Base-by-base conservation (phyloP, 2,888 invertebrate species). In the Hemicrepidius hirtus region DNA sequence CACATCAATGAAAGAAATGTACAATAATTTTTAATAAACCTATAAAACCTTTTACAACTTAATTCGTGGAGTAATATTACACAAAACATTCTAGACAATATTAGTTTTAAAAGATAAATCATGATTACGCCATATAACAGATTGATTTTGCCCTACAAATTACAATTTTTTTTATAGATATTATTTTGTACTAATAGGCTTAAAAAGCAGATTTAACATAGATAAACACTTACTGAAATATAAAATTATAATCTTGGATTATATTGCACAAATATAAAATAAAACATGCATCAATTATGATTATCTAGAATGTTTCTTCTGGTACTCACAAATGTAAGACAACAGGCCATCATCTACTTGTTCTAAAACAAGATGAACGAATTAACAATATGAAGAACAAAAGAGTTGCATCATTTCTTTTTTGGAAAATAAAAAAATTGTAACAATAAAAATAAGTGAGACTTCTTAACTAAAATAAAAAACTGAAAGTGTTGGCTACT, bases 271-370 rank as follows among this genome's bases (percentile, higher is more conserved):
- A 66, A 66, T 13, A 65, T 28, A 21, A 53, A 57, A 65, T 28
- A 21, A 53, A 57, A 66, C n/a, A 65, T 21, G 37, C 66, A 66
- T 64, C 16, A 24, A 64, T 50, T 63, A 32, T 49, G 46, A 66
- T 67, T 60, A 68, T 68, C 68, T 68, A 68, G 59, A 68, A 68
- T 68, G 60, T 68, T 68, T 66, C 40, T 32, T 24, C 40, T 37
- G 10, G 16, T 20, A 37, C 18, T 57, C 12, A 32, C n/a, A 57
- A 32, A 37, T n/a, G 40, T 13, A 13, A 5, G 7, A 13, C 12
- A 20, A 5, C 12, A 20, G n/a, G 12, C 12, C 40, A 37, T 55
- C 5, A 16, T 35, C 2, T 16, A 57, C 40, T 12, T 37, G 57
- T 57, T 57, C 18, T 37, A 57, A 55, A 57, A 53, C 53, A 40